Percentiles rank a stretch among this genome's conserved stretches.
Conservation (phyloP, 2,113 vertebrate species). For the Mastomys coucha region DNA sequence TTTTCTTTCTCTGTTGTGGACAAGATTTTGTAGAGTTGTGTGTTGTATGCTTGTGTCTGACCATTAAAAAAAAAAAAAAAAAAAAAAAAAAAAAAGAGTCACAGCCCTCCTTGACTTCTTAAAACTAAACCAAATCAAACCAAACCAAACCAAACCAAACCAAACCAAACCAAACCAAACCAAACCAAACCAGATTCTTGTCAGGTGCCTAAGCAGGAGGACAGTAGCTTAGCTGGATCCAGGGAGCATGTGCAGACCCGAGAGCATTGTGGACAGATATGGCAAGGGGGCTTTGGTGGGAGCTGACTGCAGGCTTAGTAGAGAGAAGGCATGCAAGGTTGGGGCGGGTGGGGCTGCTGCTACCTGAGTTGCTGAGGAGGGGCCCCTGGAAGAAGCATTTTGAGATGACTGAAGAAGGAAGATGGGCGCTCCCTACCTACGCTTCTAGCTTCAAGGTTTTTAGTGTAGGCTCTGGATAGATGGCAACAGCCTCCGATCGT, state of each 20-base stretch:
- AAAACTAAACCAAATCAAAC: background rate
- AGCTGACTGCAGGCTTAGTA: background rate
- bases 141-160: background rate
- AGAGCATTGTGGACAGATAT: background rate
- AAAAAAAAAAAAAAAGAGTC: background rate
- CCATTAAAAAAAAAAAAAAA: background rate
- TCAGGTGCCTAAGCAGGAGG: background rate
- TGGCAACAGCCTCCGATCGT: background rate
- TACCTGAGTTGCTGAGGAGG: no score
- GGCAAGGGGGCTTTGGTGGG: accelerated
- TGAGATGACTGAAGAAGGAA: background rate
- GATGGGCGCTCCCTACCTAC: accelerated
- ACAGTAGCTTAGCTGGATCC: background rate
- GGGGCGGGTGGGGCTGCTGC: background rate
- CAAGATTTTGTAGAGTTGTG: background rate
- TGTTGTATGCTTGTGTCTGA: constrained; percentile 1
- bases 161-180: background rate
- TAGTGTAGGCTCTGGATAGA: background rate
- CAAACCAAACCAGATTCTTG: background rate
- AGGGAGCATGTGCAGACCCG: background rate
- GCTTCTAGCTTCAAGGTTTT: background rate
- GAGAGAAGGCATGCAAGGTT: background rate
- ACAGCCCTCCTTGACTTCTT: background rate
- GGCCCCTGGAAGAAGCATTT: background rate
- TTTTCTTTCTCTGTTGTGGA: background rate